Base-by-base conservation (phyloP, 2,113 vertebrate species). In the Cricetomys ansorgei region DNA sequence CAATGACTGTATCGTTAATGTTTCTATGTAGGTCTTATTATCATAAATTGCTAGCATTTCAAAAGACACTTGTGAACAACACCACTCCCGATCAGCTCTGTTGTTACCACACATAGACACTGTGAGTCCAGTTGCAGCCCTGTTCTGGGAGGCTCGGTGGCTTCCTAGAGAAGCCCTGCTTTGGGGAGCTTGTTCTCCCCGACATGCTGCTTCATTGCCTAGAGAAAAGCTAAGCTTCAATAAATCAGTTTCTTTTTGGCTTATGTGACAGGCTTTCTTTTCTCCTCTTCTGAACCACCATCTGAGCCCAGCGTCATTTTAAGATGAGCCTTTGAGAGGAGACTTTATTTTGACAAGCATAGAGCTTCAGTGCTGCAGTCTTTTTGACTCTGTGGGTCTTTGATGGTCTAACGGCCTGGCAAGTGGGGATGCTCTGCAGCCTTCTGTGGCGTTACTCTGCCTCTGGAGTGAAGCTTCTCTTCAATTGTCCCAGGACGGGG, bases 291-390 rank as follows among this genome's bases (percentile, higher is more conserved):
- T 34, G 64, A 86, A 53, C 75, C 59, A 62, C 6, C n/a, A 2
- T 25, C 8, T 80, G 57, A 48, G 59, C 37, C 57, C 34, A 55
- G 48, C 37, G 59, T 64, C 94, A 48, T 27, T 76, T 65, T 57
- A 57, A 91, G 29, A 83, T 31, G 53, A 16, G 25, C 53, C 55
- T 88, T 76, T 62, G 53, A 62, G 48, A 72, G 59, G 34, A 81
- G 55, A 16, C 57, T 90, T 81, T 69, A 69, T 87, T 81, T 91
- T 75, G 40, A 84, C 65, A 93, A 62, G 5, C n/a, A 90, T 72
- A 7, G 1, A 17, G 25, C 37, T 59, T 40, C n/a, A 55, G 55
- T 23, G 48, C 15, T 29, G 15, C 11, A 76, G 62, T 37, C 16
- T 59, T 34, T 40, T 62, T 2, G 29, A 67, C 13, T 45, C 23